These are phyloP conservation scores for Nothoprocta perdicaria DNA, from an alignment of 2,113 vertebrate genomes.

Conservation along the genomic window DNA sequence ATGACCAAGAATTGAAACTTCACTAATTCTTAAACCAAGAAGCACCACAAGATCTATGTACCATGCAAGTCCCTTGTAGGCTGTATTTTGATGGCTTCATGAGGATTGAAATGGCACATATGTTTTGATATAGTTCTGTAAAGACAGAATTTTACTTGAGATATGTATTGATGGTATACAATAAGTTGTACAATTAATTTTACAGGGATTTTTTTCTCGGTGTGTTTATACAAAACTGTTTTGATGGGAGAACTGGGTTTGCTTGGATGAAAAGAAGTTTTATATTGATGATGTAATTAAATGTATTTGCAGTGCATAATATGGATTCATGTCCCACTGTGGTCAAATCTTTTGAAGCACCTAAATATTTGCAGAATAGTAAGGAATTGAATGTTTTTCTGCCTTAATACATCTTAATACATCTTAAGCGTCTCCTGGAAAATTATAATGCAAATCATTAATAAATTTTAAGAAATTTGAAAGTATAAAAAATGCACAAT, in stretches of 20 bases:
- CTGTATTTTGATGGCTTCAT: not conserved
- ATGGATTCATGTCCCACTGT: not conserved
- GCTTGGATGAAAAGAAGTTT: conserved; percentile 14
- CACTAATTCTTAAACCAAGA: not conserved
- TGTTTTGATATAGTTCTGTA: conserved; percentile 18
- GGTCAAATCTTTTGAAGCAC: not conserved
- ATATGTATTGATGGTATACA: not conserved
- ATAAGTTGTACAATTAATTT: not conserved
- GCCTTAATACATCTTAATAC: not conserved
- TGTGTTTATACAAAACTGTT: not conserved
- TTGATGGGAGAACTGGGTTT: not conserved
- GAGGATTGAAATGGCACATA: not conserved
- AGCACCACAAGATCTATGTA: not conserved
- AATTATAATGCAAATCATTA: not conserved
- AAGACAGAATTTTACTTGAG: not conserved
- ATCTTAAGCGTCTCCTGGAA: not conserved
- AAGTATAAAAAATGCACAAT: not conserved
- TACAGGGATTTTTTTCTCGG: not conserved
- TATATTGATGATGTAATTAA: conserved; percentile 9
- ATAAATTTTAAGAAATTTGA: not conserved
- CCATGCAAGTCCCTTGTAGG: not conserved
- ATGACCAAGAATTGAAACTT: not conserved
- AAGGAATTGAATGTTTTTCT: not conserved
- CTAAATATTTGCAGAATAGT: not conserved
- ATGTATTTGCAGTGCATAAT: conserved; percentile 19